These are phyloP conservation scores for Clarias platycephalus DNA, from an alignment of 2,797 vertebrate species.

Conservation along the genomic window DNA sequence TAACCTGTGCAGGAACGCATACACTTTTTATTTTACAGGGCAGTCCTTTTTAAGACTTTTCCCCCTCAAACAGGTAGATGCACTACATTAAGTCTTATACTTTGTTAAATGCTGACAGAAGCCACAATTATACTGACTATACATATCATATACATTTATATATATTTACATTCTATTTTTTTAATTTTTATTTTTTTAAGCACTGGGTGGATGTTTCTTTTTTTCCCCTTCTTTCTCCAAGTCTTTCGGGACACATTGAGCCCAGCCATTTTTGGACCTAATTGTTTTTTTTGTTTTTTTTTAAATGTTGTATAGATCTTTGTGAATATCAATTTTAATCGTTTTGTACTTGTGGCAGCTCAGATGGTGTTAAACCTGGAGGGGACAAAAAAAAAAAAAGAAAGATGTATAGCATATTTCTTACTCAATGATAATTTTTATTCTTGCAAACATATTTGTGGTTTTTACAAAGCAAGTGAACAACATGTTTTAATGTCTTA, in stretches of 20 bases:
- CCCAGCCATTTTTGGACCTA: slow-evolving; percentile 79
- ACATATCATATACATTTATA: slow-evolving; percentile 53
- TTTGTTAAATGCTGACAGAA: slow-evolving; percentile 63
- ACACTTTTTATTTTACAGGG: slow-evolving; percentile 26
- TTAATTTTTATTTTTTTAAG: slow-evolving; percentile 71
- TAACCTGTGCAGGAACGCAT: slow-evolving; percentile 76
- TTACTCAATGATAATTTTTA: slow-evolving; percentile 79
- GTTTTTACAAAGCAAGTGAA: slow-evolving; percentile 65
- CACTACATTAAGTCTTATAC: slow-evolving; percentile 80
- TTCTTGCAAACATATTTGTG: slow-evolving; percentile 64
- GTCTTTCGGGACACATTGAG: slow-evolving; percentile 74
- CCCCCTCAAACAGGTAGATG: slow-evolving; percentile 73
- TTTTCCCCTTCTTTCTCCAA: slow-evolving; percentile 77
- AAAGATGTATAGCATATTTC: slow-evolving; percentile 87
- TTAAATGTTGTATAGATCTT: slow-evolving; percentile 82
- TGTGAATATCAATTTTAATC: slow-evolving; percentile 82
- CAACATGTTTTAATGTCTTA: slow-evolving; percentile 69
- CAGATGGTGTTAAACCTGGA: slow-evolving; percentile 89
- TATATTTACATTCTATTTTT: slow-evolving; percentile 54
- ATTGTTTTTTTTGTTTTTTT: slow-evolving; percentile 68
- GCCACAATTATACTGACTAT: slow-evolving; percentile 64
- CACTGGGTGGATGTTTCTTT: slow-evolving; percentile 78
- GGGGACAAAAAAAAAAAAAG: background rate
- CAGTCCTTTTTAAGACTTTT: slow-evolving; percentile 61
- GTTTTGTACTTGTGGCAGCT: slow-evolving; percentile 93